Evolutionary conservation across 1,140 invertebrate species (phyloP), one percentile per base, ranked within the genome.

Genomic region (Sinonovacula constricta): DNA sequence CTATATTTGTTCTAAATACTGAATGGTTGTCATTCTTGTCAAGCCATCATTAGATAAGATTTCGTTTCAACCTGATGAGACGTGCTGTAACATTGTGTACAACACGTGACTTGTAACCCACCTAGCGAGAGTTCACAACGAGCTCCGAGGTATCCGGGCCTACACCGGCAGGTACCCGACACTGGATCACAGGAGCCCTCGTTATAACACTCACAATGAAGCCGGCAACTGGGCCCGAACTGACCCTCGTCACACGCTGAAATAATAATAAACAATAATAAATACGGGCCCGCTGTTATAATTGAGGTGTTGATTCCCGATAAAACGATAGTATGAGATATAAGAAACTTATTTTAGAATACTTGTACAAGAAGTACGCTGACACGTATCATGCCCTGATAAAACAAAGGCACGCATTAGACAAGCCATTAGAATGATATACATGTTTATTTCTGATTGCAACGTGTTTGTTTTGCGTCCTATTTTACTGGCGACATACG

Each of bases 191-290:
- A 91, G 28, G 80, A 85, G 14, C 83, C 88, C 22, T 88, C 88
- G 87, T 96, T 94, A 74, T 94, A 93, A 91, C 97, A 99, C 83
- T 96, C 94, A 89, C 97, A 99, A 59, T 93, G 93, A 90, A 96
- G 95, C 59, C 93, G 93, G 91, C 98, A 99, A 85, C 95, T 93
- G 31, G 93, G 89, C 0, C 97, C 90, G 79, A 80, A 90, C 0
- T 69, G 71, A 18, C 86, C 88, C 36, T 69, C 71, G 14, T 81
- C 76, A 66, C 89, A 90, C 26, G 71, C 89, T 90, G 85, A 28
- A 84, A 83, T 30, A 62, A 34, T 57, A n/a, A n/a, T n/a, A n/a
- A n/a, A n/a, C n/a, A n/a, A n/a, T n/a, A n/a, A n/a, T n/a, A n/a
- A n/a, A n/a, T n/a, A n/a, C n/a, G n/a, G n/a, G n/a, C n/a, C n/a